phyloP scores from a whole-genome alignment of 1,140 invertebrate species.

The Lucilia sericata region DNA sequence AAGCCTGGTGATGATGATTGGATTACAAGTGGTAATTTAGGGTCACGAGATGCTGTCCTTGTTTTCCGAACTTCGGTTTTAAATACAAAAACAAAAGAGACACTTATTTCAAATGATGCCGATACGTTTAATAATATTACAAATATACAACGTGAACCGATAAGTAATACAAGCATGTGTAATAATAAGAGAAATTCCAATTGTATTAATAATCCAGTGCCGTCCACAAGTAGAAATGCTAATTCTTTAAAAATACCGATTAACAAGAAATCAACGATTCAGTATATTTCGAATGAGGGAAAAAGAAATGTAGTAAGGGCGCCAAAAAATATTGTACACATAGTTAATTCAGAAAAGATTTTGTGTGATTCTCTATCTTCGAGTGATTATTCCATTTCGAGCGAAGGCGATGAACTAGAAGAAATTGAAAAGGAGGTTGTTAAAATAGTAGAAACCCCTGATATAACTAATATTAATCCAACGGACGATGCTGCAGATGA shows the following conservation, averaged over 20 bases:
- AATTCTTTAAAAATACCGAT: background rate
- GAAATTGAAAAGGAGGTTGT: conserved; percentile 48
- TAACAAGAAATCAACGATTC: no score
- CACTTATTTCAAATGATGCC: background rate
- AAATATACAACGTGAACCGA: background rate
- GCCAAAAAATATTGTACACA: background rate
- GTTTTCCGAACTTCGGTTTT: conserved; percentile 63
- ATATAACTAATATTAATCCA: background rate
- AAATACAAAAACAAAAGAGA: conserved; percentile 46
- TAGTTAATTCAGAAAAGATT: background rate
- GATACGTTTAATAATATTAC: background rate
- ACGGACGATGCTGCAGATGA: conserved; percentile 52
- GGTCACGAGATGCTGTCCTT: conserved; percentile 63
- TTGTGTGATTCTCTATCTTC: conserved; percentile 57
- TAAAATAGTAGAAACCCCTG: background rate
- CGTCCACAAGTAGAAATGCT: background rate
- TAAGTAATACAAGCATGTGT: no score
- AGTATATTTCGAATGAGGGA: background rate
- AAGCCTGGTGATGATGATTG: conserved; percentile 55
- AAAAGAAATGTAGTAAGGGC: background rate
- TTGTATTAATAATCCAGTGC: background rate
- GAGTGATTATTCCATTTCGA: conserved; percentile 62
- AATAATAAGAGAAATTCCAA: background rate
- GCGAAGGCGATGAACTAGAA: conserved; percentile 58
- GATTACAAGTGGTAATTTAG: conserved; percentile 64